Evolutionary conservation across 2,888 invertebrate species (phyloP), one percentile per base, ranked within the genome.

Genomic region (Eupeodes latifasciatus): DNA sequence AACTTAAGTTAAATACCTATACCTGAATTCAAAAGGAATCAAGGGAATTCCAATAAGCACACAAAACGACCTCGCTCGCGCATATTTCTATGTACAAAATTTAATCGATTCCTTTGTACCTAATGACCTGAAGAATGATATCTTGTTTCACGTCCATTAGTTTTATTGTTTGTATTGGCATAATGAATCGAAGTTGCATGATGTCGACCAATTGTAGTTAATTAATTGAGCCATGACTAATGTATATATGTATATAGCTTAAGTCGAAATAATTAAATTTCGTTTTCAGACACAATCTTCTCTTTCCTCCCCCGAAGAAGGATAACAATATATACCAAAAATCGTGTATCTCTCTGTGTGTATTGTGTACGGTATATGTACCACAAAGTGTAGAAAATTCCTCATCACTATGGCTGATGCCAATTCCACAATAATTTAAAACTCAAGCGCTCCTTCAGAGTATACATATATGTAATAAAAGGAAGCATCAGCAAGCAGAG

Each of bases 171-270:
- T 40, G 40, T 40, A 51, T 16, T 47, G 57, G 27, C 66, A 75
- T 57, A 66, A 47, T 66, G 47, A 66, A 81, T 85, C 34, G 85
- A 81, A 85, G 78, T 82, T 86, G 86, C 86, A 86, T 75, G 69
- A 86, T 75, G 69, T 78, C 69, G 55, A 57, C 55, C 78, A 71
- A 62, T 75, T 69, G 62, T 44, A 16, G 53, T 64, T 82, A 82
- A 86, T 82, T 86, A 74, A 81, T 81, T 81, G 81, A 85, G 64
- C 67, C 61, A 77, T 69, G 81, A 55, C 67, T 71, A 85, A 85
- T 85, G 77, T 69, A 55, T 40, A 40, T 40, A 85, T 85, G 77
- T 69, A 55, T 40, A 40, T 40, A 40, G 53, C 61, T 72, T 55
- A 51, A 77, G 76, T 81, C 67, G 55, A 81, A 81, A 82, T 78